Evolutionary conservation across 2,113 vertebrate genomes (phyloP).

Genomic region (Ammospiza nelsoni): DNA sequence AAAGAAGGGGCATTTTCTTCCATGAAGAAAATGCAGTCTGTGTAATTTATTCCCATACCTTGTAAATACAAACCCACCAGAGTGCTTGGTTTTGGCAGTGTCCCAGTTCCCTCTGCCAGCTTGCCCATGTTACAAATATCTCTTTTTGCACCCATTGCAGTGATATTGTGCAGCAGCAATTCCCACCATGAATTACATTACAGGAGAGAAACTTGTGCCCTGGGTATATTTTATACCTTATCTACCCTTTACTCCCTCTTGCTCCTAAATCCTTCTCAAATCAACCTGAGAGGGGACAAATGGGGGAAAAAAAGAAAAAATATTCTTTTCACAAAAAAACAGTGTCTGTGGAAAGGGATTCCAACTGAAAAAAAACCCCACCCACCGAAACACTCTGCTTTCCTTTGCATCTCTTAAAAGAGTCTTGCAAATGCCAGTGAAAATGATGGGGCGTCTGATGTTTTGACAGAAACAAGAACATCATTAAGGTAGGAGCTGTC

Average conservation of each 20-base stretch:
- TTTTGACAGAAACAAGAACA: constrained; percentile 53
- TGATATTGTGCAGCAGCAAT: background rate
- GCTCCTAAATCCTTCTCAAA: background rate
- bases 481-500: constrained; percentile 61
- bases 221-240: background rate
- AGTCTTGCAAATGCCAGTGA: constrained; percentile 36
- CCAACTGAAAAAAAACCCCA: background rate
- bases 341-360: background rate
- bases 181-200: background rate
- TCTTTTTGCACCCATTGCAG: background rate
- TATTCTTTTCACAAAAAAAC: background rate
- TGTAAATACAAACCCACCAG: background rate
- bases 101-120: background rate
- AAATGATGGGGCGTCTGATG: background rate
- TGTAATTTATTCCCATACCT: background rate
- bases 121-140: background rate
- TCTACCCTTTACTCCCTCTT: background rate
- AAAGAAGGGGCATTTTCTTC: background rate
- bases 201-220: background rate
- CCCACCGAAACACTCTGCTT: constrained; percentile 15
- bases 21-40: background rate
- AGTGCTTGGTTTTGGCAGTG: background rate
- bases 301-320: background rate
- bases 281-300: background rate
- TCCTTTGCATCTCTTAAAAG: constrained; percentile 5